Evolutionary conservation across 2,888 invertebrate genomes (phyloP).

Genomic region (Drosophila kanekoi): DNA sequence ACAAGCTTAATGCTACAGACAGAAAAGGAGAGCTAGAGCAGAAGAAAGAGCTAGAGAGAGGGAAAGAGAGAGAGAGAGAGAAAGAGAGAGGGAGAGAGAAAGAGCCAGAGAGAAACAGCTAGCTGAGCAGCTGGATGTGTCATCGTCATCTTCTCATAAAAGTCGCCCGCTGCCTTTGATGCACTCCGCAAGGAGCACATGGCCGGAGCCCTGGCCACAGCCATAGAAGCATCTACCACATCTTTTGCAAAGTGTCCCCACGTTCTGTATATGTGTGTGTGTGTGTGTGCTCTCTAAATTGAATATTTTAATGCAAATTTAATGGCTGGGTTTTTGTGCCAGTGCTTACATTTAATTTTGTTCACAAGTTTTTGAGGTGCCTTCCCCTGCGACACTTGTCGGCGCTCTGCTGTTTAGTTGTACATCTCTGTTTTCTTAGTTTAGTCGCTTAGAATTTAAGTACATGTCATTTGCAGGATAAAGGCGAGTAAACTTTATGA

Average conservation of each 20-base stretch:
- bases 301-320: constrained; percentile 78
- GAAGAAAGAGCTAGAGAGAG: background rate
- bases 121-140: constrained; percentile 66
- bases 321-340: constrained; percentile 54
- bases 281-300: constrained; percentile 49
- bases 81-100: background rate
- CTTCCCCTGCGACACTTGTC: background rate
- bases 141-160: constrained; percentile 53
- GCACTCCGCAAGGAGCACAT: constrained; percentile 27
- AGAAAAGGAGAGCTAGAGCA: constrained; percentile 1
- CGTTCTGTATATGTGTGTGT: background rate
- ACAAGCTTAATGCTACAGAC: constrained; percentile 7
- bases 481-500: constrained; percentile 31
- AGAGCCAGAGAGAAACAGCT: constrained; percentile 33
- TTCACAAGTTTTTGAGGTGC: constrained; percentile 44
- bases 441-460: constrained; percentile 30
- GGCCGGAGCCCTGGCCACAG: constrained; percentile 11
- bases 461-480: constrained; percentile 37
- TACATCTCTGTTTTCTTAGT: constrained; percentile 2
- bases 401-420: background rate
- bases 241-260: constrained; percentile 9
- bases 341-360: constrained; percentile 62
- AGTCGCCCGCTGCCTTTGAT: constrained; percentile 61
- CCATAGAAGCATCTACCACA: constrained; percentile 40
- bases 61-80: background rate